These are phyloP conservation scores for Helarctos malayanus DNA, from an alignment of 2,797 vertebrate species.

Conservation along the genomic window DNA sequence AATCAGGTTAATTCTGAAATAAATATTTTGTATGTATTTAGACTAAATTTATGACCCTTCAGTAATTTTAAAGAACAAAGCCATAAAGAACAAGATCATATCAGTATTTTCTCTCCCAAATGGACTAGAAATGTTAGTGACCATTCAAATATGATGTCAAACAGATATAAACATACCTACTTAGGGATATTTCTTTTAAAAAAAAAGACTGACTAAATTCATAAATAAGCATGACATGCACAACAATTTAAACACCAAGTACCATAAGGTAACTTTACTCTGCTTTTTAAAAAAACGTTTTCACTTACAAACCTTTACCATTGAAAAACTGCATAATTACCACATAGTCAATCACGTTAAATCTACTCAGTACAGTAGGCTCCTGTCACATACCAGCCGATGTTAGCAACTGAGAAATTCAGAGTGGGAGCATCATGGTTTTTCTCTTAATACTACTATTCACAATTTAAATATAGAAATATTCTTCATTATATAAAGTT, in stretches of 20 bases:
- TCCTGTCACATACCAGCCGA: neutral
- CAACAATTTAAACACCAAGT: conserved; percentile 27
- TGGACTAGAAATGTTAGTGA: conserved; percentile 34
- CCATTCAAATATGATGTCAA: conserved; percentile 17
- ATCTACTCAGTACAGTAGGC: neutral
- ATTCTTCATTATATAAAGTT: conserved; percentile 35
- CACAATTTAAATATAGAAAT: conserved; percentile 25
- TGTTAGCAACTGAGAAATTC: neutral
- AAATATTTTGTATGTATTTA: conserved; percentile 60
- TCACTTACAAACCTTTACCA: conserved; percentile 26
- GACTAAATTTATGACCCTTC: conserved; percentile 23
- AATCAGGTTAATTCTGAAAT: conserved; percentile 44
- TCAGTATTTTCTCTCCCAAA: conserved; percentile 6
- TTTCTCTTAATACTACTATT: neutral
- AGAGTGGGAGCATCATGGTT: neutral
- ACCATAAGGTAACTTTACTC: conserved; percentile 7
- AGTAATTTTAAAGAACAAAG: conserved; percentile 61
- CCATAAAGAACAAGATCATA: conserved; percentile 41
- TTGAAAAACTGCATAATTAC: neutral
- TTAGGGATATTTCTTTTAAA: conserved; percentile 23
- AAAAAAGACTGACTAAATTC: neutral
- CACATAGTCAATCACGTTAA: neutral
- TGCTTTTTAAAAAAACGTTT: conserved; percentile 40
- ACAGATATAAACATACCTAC: neutral
- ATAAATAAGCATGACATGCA: conserved; percentile 52